Conservation (phyloP, 2,888 invertebrate genomes). For the Acanthosepion pharaonis region DNA sequence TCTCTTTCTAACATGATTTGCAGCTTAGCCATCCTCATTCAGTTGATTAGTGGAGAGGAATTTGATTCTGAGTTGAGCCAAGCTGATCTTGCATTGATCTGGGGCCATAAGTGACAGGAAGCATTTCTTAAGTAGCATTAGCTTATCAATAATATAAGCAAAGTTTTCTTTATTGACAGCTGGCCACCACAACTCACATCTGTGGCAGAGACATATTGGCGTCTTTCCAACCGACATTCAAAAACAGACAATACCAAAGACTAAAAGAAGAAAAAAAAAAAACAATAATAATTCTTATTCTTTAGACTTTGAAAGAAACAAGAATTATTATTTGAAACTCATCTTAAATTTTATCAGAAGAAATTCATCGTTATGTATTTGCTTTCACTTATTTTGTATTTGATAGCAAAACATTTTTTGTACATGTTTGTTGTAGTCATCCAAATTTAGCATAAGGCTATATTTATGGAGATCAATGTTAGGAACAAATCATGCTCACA, state of each 20-base stretch:
- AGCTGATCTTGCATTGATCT: background rate
- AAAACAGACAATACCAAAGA: background rate
- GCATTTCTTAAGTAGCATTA: background rate
- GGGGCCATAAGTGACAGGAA: background rate
- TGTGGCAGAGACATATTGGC: constrained; percentile 4
- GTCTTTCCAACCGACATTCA: background rate
- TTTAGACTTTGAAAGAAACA: background rate
- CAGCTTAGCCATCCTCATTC: background rate
- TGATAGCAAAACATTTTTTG: too few species aligned
- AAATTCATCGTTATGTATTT: background rate
- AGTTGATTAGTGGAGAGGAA: background rate
- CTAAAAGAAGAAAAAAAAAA: too few species aligned
- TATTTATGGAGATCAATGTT: too few species aligned
- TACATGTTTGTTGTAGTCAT: too few species aligned
- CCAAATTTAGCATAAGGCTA: too few species aligned
- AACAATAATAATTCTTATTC: background rate
- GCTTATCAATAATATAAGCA: constrained; percentile 7
- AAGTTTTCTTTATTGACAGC: background rate
- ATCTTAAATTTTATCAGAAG: background rate
- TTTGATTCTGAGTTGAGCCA: background rate
- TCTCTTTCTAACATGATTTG: background rate
- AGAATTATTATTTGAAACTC: background rate
- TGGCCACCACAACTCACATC: background rate
- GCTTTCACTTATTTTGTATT: too few species aligned
- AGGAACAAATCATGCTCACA: too few species aligned